Evolutionary conservation across 1,140 invertebrate genomes (phyloP).

Genomic region (Trachymyrmex cornetzi): DNA sequence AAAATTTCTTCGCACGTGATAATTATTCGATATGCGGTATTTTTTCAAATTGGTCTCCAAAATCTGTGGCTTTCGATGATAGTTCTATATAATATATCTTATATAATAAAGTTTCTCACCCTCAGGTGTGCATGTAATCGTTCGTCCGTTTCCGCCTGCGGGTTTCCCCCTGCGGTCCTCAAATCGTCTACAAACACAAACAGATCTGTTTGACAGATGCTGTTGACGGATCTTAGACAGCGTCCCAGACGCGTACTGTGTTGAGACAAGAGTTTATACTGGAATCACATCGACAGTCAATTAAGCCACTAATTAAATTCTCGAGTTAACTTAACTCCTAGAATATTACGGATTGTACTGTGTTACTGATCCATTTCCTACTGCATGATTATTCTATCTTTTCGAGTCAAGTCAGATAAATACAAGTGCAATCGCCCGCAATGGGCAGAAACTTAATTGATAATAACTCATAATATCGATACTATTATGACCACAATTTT

Average conservation of each 20-base stretch:
- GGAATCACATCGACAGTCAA: slow-evolving; percentile 51
- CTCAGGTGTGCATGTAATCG: slow-evolving; percentile 20
- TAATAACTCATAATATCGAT: not conserved
- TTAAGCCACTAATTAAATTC: slow-evolving; percentile 51
- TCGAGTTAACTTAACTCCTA: not conserved
- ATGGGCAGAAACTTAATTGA: not conserved
- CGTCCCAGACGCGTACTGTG: not conserved
- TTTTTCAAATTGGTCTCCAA: not conserved
- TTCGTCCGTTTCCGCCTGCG: slow-evolving; percentile 21
- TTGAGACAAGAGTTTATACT: slow-evolving; percentile 46
- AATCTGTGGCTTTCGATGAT: not conserved
- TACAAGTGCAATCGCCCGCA: not conserved
- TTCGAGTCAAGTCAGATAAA: not conserved
- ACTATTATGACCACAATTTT: not conserved
- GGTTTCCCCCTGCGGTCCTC: no score
- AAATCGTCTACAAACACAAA: slow-evolving; percentile 24
- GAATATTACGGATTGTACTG: not conserved
- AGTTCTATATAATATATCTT: not conserved
- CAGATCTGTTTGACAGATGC: slow-evolving; percentile 50
- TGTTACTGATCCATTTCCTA: not conserved
- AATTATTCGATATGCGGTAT: not conserved
- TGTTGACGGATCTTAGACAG: slow-evolving; percentile 55
- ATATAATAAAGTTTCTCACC: slow-evolving; percentile 6
- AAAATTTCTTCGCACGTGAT: no score
- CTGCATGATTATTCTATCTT: no score